Evolutionary conservation across 2,113 vertebrate genomes (phyloP).

Genomic region (Acrocephalus arundinaceus): DNA sequence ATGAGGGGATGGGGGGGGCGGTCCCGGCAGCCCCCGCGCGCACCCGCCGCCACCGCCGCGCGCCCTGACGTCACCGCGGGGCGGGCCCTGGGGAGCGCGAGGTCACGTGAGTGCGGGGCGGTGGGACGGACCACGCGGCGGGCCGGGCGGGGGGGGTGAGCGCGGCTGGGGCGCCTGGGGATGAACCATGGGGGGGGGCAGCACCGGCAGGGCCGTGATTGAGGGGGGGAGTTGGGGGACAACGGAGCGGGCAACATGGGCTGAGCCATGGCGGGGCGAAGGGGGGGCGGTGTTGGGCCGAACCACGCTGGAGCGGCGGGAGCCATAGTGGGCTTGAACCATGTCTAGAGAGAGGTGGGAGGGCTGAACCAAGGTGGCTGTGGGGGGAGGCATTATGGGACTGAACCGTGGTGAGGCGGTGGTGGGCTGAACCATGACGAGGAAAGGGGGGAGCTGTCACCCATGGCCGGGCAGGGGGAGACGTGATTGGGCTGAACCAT

Average conservation of each 20-base stretch:
- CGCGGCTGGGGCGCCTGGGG: not conserved
- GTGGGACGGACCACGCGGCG: not conserved
- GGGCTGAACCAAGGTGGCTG: not conserved
- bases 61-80: not conserved
- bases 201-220: not conserved
- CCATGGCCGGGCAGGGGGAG: not conserved
- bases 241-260: not conserved
- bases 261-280: not conserved
- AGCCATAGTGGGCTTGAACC: not conserved
- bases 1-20: not conserved
- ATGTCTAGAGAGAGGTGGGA: not conserved
- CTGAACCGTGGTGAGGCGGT: not conserved
- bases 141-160: not conserved
- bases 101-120: not conserved
- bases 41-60: not conserved
- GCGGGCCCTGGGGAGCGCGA: not conserved
- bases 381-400: not conserved
- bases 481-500: not conserved
- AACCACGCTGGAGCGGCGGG: not conserved
- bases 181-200: not conserved
- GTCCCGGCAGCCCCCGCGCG: not conserved
- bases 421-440: not conserved
- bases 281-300: not conserved
- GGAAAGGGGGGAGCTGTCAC: not conserved
- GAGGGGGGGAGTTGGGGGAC: not conserved